A percentile compares a stretch with the other conserved stretches of the same genome.
These are phyloP conservation scores for Bombyx mandarina DNA, from an alignment of 1,140 invertebrate species.

Conservation along the genomic window DNA sequence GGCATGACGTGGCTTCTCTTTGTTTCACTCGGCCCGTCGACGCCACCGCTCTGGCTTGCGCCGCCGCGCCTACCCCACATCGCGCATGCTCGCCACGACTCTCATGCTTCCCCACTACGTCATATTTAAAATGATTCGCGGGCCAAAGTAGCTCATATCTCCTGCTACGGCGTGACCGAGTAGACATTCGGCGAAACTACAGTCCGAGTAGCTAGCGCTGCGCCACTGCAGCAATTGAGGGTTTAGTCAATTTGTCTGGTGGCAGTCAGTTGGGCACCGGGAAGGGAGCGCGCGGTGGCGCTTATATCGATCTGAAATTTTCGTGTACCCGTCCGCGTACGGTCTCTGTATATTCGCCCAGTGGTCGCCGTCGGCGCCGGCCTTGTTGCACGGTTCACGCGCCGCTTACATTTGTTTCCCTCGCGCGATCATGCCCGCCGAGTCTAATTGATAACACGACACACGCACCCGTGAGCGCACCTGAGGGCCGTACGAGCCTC, in stretches of 20 bases:
- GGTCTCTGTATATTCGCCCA: conserved; percentile 60
- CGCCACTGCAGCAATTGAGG: conserved; percentile 12
- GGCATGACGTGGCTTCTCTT: conserved; percentile 38
- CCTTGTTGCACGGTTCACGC: conserved; percentile 59
- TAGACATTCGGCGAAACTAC: conserved; percentile 22
- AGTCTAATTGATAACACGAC: conserved; percentile 50
- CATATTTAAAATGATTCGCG: conserved; percentile 41
- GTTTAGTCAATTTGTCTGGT: conserved; percentile 17
- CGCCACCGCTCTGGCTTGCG: conserved; percentile 20
- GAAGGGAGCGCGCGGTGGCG: conserved; percentile 47
- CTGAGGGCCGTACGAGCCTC: conserved; percentile 18
- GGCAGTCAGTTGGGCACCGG: conserved; percentile 35
- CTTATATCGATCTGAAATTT: conserved; percentile 59
- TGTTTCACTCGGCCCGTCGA: conserved; percentile 41
- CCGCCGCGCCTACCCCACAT: conserved; percentile 42
- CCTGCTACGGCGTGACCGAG: conserved; percentile 21
- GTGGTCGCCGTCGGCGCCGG: conserved; percentile 62
- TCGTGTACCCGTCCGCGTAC: conserved; percentile 54
- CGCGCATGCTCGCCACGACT: conserved; percentile 48
- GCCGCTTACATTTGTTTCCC: conserved; percentile 44
- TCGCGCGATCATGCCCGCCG: conserved; percentile 53
- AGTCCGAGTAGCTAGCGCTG: conserved; percentile 13
- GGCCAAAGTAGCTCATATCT: conserved; percentile 14
- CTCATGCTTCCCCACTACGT: conserved; percentile 41
- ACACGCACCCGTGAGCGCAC: conserved; percentile 36